Conservation (phyloP, 2,888 invertebrate species). For the Drosophila paracracens region DNA sequence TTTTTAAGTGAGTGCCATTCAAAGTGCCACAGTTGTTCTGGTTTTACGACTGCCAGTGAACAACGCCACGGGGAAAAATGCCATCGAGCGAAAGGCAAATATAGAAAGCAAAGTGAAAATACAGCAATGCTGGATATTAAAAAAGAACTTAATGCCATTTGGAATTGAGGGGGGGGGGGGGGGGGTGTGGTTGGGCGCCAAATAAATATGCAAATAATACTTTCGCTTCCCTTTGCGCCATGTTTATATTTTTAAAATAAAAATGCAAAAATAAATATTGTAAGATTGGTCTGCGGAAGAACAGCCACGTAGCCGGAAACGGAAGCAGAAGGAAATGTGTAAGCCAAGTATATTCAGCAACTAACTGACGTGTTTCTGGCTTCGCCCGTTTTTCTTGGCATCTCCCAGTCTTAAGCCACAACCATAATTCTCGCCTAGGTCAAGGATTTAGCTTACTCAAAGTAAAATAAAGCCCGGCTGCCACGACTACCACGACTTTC, state of each 20-base stretch:
- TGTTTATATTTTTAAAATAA: conserved; percentile 30
- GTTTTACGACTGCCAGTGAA: conserved; percentile 29
- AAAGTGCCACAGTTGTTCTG: conserved; percentile 27
- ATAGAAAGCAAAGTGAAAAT: conserved; percentile 18
- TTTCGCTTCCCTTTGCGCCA: conserved; percentile 16
- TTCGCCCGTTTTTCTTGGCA: conserved; percentile 14
- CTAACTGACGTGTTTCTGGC: conserved; percentile 49
- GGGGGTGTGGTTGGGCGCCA: conserved; percentile 10
- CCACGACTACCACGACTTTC: neutral
- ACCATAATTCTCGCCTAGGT: neutral
- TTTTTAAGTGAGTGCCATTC: conserved; percentile 52
- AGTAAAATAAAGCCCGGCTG: neutral
- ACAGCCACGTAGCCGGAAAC: conserved; percentile 42
- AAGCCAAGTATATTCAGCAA: conserved; percentile 29
- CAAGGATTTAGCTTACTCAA: neutral
- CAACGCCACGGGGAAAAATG: conserved; percentile 34
- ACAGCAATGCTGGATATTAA: conserved; percentile 60
- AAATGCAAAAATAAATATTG: conserved; percentile 59
- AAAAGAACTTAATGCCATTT: conserved; percentile 62
- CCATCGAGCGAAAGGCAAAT: conserved; percentile 35
- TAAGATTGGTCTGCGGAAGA: conserved; percentile 19
- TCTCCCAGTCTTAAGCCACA: neutral
- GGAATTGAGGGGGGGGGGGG: conserved; percentile 28
- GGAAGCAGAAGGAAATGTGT: conserved; percentile 25
- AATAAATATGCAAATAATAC: conserved; percentile 76